A percentile compares a stretch with the other conserved stretches of the same genome.
phyloP scores from a whole-genome alignment of 2,888 invertebrate genomes.

The Drosophila ezoana region DNA sequence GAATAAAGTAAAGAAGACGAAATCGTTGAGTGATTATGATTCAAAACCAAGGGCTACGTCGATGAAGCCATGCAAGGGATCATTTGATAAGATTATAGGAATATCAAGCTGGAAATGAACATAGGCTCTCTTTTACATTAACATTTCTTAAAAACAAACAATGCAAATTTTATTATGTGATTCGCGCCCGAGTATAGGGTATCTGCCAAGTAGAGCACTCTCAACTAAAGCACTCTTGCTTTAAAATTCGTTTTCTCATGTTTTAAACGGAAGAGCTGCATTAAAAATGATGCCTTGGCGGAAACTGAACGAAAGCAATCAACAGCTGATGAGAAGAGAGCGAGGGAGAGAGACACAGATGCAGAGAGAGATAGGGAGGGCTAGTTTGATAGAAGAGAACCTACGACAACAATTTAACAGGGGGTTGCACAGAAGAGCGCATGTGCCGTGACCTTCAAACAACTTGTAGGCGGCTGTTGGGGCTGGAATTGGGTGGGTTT shows the following conservation, averaged over 20 bases:
- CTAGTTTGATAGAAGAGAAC: conserved; percentile 39
- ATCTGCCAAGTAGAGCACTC: not conserved
- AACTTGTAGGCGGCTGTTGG: not conserved
- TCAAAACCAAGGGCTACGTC: no score
- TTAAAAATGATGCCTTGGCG: conserved; percentile 20
- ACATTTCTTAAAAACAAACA: no score
- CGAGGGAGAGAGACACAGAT: not conserved
- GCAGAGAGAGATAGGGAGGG: not conserved
- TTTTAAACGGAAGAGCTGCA: conserved; percentile 40
- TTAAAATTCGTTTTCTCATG: conserved; percentile 3
- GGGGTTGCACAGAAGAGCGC: conserved; percentile 58
- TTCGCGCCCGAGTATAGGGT: not conserved
- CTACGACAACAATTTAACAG: conserved; percentile 68
- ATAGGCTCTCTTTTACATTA: no score
- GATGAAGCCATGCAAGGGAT: no score
- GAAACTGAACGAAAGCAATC: conserved; percentile 55
- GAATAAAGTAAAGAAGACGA: not conserved
- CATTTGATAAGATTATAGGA: no score
- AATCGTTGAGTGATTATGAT: no score
- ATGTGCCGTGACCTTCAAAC: conserved; percentile 80
- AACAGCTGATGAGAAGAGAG: conserved; percentile 51
- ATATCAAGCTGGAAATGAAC: no score
- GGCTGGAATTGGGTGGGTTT: not conserved
- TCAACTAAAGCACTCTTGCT: not conserved
- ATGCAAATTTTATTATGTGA: no score